Evolutionary conservation across 30 jellyfish, hydroid and myxozoan species (phyloP).

Genomic region (Aurelia sp.): DNA sequence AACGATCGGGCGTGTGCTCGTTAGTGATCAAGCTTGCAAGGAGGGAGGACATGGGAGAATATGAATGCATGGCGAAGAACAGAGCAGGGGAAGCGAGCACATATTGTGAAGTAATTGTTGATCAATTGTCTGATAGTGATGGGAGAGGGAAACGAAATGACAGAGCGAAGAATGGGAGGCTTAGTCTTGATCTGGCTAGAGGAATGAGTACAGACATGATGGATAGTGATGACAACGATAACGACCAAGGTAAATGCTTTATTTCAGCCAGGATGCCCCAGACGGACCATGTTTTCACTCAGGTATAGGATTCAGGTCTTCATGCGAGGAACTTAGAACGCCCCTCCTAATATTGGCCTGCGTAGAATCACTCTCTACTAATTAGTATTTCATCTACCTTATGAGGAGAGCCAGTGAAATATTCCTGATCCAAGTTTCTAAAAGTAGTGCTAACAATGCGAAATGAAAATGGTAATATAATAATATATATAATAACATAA

Average conservation of each 20-base stretch:
- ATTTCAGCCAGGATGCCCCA: neutral
- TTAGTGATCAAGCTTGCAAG: conserved; percentile 58
- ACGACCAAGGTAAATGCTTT: neutral
- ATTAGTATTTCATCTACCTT: no score
- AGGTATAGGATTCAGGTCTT: no score
- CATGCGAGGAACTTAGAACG: no score
- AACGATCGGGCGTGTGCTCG: conserved; percentile 66
- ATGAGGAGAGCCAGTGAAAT: no score
- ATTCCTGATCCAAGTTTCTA: no score
- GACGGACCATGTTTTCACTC: no score
- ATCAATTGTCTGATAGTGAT: conserved; percentile 52
- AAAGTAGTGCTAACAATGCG: no score
- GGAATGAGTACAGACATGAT: conserved; percentile 71
- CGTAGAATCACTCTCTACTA: no score
- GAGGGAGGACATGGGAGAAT: conserved; percentile 84
- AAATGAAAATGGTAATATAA: no score
- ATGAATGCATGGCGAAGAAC: conserved; percentile 96
- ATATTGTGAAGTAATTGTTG: conserved; percentile 82
- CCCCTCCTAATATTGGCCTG: no score
- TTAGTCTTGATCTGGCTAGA: conserved; percentile 34
- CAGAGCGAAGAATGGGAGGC: conserved; percentile 26
- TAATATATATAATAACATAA: no score
- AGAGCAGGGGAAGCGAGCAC: conserved; percentile 96
- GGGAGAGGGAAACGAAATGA: conserved; percentile 1
- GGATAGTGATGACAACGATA: conserved; percentile 59